Percentiles rank a stretch among this genome's conserved stretches.
Conservation (phyloP, 2,888 invertebrate genomes). For the Saturnia japonica region DNA sequence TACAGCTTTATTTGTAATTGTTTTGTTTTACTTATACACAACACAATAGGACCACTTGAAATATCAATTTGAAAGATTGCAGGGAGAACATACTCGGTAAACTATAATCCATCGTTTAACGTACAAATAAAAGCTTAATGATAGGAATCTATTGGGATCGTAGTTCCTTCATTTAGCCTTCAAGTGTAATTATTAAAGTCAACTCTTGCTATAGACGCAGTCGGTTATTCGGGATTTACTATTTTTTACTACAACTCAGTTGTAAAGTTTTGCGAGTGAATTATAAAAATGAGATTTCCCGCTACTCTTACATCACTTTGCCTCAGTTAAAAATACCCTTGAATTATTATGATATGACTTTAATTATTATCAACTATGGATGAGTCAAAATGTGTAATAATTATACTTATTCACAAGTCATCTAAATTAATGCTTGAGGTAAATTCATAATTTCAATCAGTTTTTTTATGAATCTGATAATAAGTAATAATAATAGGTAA, state of each 20-base stretch:
- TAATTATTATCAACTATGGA: not conserved
- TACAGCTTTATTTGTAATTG: constrained; percentile 32
- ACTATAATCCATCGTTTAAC: constrained; percentile 35
- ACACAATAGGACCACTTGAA: not conserved
- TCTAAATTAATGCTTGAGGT: too few species aligned
- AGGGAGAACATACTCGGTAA: constrained; percentile 4
- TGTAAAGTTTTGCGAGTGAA: constrained; percentile 15
- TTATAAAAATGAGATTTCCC: constrained; percentile 23
- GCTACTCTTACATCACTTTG: not conserved
- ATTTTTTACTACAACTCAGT: constrained; percentile 33
- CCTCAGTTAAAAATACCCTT: not conserved
- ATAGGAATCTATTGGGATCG: constrained; percentile 55
- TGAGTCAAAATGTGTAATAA: not conserved
- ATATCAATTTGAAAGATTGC: not conserved
- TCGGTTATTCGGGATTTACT: constrained; percentile 38
- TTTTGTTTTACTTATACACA: constrained; percentile 35
- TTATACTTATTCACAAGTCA: not conserved
- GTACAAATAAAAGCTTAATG: constrained; percentile 46
- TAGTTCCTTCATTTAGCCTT: constrained; percentile 63
- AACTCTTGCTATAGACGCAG: constrained; percentile 37
- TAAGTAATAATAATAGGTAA: not conserved
- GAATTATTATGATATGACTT: not conserved
- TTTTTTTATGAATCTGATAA: not conserved
- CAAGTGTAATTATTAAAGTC: constrained; percentile 53
- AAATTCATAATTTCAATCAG: not conserved